Evolutionary conservation across 2,113 vertebrate species (phyloP).

Genomic region (Lutjanus erythropterus): DNA sequence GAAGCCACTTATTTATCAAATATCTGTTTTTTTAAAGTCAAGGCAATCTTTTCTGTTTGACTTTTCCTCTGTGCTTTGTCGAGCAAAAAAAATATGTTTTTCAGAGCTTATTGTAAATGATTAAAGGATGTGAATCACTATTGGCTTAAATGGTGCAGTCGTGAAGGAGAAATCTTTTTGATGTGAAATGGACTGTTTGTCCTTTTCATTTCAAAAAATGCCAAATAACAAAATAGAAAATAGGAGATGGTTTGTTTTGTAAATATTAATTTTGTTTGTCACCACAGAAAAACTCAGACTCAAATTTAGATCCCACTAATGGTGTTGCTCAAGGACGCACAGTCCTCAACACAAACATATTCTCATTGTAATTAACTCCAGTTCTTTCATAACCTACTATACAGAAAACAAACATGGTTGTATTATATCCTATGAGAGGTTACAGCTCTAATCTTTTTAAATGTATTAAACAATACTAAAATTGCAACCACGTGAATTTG

Average conservation of each 20-base stretch:
- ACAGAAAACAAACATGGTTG: neutral
- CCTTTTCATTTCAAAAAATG: neutral
- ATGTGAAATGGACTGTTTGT: conserved; percentile 2
- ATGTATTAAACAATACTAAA: neutral
- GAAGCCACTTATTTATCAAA: conserved; percentile 29
- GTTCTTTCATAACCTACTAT: neutral
- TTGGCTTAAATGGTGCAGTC: conserved; percentile 18
- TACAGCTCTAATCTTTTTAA: neutral
- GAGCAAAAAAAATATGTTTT: conserved; percentile 17
- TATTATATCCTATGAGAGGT: neutral
- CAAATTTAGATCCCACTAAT: conserved; percentile 1
- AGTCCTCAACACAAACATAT: neutral
- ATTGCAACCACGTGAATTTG: neutral
- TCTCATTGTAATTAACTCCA: neutral
- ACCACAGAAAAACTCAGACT: conserved; percentile 8
- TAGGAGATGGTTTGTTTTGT: conserved; percentile 12
- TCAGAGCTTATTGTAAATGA: conserved; percentile 10
- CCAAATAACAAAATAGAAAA: conserved; percentile 19
- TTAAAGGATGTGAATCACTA: conserved; percentile 27
- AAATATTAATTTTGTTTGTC: conserved; percentile 29
- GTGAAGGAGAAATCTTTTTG: neutral
- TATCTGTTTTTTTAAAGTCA: conserved; percentile 6
- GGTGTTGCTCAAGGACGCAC: neutral
- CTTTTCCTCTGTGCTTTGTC: conserved; percentile 13
- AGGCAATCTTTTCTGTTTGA: conserved; percentile 39